A percentile compares a stretch with the other conserved stretches of the same genome.
phyloP scores from a whole-genome alignment of 2,113 vertebrate genomes.

The Elaphurus davidianus region DNA sequence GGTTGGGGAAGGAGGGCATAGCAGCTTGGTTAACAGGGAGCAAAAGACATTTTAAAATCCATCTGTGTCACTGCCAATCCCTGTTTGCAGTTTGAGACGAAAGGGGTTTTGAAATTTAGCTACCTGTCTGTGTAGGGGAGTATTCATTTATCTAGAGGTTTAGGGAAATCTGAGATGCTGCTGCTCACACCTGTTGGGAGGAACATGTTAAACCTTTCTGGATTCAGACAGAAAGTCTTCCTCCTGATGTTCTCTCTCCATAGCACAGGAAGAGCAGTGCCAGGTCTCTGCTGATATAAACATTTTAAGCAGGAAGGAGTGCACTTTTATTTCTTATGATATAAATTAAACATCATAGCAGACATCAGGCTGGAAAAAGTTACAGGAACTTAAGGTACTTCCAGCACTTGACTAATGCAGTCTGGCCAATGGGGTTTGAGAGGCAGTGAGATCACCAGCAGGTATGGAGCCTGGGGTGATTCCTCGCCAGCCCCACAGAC shows the following conservation, averaged over 20 bases:
- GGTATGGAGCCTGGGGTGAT: background rate
- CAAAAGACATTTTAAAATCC: background rate
- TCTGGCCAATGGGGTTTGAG: background rate
- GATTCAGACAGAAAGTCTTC: background rate
- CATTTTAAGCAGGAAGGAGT: constrained; percentile 38
- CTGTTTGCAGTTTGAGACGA: background rate
- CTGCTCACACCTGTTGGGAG: background rate
- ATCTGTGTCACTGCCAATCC: background rate
- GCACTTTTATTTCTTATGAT: constrained; percentile 32
- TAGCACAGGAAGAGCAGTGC: background rate
- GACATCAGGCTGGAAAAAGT: constrained; percentile 33
- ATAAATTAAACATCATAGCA: constrained; percentile 69
- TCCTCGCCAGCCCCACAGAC: background rate
- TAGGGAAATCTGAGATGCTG: background rate
- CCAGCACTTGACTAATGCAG: background rate
- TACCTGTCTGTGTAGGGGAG: background rate
- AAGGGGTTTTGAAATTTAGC: background rate
- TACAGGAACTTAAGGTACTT: constrained; percentile 31
- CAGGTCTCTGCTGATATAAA: constrained; percentile 14
- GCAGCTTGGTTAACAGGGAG: background rate
- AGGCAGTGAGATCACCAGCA: background rate
- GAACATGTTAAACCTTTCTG: background rate
- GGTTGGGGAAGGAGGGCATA: background rate
- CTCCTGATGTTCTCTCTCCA: background rate
- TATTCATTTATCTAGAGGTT: background rate